Base-by-base conservation (phyloP, 2,113 vertebrate genomes). In the Capreolus pygargus region DNA sequence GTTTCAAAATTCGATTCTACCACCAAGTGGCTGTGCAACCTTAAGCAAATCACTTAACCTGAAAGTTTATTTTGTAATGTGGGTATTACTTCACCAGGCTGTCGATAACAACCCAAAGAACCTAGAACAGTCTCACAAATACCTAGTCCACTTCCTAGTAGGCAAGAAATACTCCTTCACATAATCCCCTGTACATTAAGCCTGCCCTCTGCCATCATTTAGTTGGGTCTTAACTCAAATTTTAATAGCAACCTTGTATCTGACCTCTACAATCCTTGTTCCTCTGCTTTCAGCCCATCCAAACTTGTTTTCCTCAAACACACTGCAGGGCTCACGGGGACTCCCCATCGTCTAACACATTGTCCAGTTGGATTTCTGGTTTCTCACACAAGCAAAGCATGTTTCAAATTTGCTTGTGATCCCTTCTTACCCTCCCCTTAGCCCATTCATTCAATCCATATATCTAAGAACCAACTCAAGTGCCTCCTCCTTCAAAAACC, bases 1-100 rank as follows among this genome's bases (percentile, higher is more conserved):
- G 23, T 58, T 95, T 90, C 70, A 45, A 83, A 82, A 67, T 25
- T 61, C 74, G 33, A 43, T 60, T 76, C 86, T 27, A 78, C 54
- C 82, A 91, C 58, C 25, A 86, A 67, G 4, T 28, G 58, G 55
- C 19, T 33, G 61, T 85, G 91, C 23, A 90, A 86, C 19, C 79
- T 45, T 45, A 39, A 76, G 43, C 15, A 89, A 30, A 78, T 47
- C 47, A 83, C 36, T 30, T 21, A 25, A 74, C 28, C 45, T 50
- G 6, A 45, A 27, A 7, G 19, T 36, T 16, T 33, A n/a, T 28
- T 50, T 52, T 85, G 78, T n/a, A 50, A 47, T 76, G 8, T 11
- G 7, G 47, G 33, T 27, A 57, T 30, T 70, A 23, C 36, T 19
- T 52, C 39, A 84, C 47, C 25, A 76, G 86, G 47, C 7, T 27